Conservation (phyloP, 2,888 invertebrate genomes). For the Tineola bisselliella region DNA sequence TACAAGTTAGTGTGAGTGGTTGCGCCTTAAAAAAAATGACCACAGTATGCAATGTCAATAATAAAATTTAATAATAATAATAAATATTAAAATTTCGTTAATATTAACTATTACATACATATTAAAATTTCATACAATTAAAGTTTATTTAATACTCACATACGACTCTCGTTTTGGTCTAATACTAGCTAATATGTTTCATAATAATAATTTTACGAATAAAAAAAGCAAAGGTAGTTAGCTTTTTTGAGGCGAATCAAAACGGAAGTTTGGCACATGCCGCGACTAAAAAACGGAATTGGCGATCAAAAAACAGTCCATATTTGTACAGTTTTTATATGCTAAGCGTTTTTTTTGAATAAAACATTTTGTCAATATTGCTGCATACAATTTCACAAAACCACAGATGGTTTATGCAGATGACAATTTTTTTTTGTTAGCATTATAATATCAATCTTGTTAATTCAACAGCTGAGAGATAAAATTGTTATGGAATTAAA, state of each 20-base stretch:
- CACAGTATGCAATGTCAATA: no score
- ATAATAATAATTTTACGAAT: no score
- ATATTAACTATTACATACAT: no score
- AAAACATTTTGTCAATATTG: background rate
- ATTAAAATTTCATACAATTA: no score
- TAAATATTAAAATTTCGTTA: no score
- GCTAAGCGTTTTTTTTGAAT: background rate
- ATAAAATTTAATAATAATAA: no score
- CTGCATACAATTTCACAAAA: background rate
- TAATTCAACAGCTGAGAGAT: background rate
- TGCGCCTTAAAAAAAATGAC: no score
- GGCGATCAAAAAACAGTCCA: slow-evolving; percentile 18
- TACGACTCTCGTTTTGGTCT: no score
- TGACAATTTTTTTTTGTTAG: background rate
- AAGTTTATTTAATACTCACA: no score
- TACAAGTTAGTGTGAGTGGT: no score
- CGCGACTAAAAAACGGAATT: slow-evolving; percentile 37
- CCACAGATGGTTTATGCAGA: background rate
- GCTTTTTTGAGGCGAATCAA: background rate
- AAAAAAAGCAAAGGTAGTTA: background rate
- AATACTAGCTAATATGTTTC: no score
- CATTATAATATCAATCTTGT: background rate
- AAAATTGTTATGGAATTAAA: background rate
- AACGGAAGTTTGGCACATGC: slow-evolving; percentile 55
- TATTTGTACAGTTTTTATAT: background rate